Percentiles rank a stretch among this genome's conserved stretches.
These are phyloP conservation scores for Caenorhabditis drosophilae DNA, from an alignment of 2,888 invertebrate species.

Conservation along the genomic window DNA sequence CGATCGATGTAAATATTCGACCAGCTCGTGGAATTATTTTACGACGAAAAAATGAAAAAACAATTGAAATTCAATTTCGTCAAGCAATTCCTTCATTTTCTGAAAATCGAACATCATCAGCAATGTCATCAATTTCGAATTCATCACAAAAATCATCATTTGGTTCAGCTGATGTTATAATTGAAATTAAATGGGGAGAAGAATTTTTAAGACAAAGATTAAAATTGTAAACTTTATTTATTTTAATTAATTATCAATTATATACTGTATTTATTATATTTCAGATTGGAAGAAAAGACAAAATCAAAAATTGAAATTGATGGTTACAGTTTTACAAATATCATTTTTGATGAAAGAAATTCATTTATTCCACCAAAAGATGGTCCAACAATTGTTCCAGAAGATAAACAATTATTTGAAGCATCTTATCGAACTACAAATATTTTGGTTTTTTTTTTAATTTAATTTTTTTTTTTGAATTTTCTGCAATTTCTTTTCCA, in stretches of 20 bases:
- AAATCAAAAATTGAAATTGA: background rate
- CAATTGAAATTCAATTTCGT: background rate
- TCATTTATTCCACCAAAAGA: background rate
- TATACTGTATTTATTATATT: background rate
- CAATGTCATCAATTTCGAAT: constrained; percentile 1
- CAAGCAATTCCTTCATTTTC: background rate
- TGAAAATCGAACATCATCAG: background rate
- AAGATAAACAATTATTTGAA: constrained; percentile 2
- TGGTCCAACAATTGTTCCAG: background rate
- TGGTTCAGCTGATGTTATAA: background rate
- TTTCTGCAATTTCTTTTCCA: background rate
- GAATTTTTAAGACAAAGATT: constrained; percentile 6
- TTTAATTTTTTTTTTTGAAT: background rate
- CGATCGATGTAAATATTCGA: background rate
- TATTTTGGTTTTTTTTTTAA: constrained; percentile 3
- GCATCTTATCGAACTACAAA: constrained; percentile 3
- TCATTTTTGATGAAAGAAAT: background rate
- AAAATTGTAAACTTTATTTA: background rate
- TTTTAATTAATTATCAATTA: background rate
- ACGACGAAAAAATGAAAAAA: background rate
- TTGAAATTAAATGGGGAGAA: constrained; percentile 9
- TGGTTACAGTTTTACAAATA: background rate
- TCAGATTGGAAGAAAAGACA: background rate
- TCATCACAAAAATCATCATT: background rate
- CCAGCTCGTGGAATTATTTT: background rate